A percentile compares a stretch with the other conserved stretches of the same genome.
Conservation (phyloP, 1,140 invertebrate species). For the Bombus cullumanus region DNA sequence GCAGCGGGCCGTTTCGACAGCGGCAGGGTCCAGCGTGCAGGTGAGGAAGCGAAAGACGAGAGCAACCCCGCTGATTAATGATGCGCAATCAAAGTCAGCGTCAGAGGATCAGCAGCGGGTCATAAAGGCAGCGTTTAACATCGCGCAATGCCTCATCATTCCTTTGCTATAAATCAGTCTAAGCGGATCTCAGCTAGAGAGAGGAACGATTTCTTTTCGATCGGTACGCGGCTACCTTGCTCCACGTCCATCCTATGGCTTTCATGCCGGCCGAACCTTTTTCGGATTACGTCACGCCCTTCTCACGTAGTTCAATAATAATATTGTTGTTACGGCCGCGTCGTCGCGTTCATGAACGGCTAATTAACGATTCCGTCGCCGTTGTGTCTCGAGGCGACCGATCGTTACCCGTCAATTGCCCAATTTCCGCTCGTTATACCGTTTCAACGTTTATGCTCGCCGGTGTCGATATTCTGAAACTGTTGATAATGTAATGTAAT, state of each 20-base stretch:
- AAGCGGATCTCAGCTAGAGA: constrained; percentile 45
- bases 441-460: not conserved
- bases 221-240: not conserved
- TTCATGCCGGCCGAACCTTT: not conserved
- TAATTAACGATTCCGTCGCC: constrained; percentile 23
- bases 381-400: not conserved
- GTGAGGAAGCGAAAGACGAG: constrained; percentile 59
- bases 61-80: constrained; percentile 73
- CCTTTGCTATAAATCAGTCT: constrained; percentile 75
- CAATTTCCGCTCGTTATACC: constrained; percentile 16
- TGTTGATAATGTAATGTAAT: not conserved
- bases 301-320: constrained; percentile 6
- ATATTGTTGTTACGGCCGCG: not conserved
- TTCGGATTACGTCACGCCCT: constrained; percentile 19
- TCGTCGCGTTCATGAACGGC: not conserved
- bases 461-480: not conserved
- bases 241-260: not conserved
- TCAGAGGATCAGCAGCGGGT: constrained; percentile 64
- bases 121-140: constrained; percentile 74
- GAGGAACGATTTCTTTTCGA: constrained; percentile 19
- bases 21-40: constrained; percentile 16
- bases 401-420: constrained; percentile 9
- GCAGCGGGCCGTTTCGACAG: constrained; percentile 49
- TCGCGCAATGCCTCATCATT: constrained; percentile 75
- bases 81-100: constrained; percentile 71